Conservation (phyloP, 2,888 invertebrate genomes). For the Lasius platythorax region DNA sequence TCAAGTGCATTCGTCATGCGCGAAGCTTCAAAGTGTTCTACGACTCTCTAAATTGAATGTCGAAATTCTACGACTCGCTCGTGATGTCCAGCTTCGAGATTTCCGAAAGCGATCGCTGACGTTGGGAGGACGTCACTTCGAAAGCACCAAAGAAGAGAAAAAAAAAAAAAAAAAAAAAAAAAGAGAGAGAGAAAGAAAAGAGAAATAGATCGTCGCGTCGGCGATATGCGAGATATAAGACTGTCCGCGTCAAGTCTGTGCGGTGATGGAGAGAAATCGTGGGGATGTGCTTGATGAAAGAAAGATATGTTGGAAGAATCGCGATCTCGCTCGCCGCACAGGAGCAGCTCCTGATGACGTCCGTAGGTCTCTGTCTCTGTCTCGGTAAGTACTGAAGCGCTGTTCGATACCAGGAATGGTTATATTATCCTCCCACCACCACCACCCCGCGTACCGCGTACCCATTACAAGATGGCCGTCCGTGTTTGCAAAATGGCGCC, state of each 20-base stretch:
- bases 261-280: background rate
- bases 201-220: conserved; percentile 15
- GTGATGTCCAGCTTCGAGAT: background rate
- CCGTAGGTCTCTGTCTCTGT: conserved; percentile 71
- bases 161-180: background rate
- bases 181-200: background rate
- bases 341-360: conserved; percentile 59
- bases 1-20: conserved; percentile 1
- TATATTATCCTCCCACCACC: conserved; percentile 80
- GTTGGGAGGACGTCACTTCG: conserved; percentile 6
- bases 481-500: conserved; percentile 81
- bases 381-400: conserved; percentile 81
- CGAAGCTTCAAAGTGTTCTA: background rate
- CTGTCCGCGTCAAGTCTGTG: conserved; percentile 34
- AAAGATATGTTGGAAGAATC: conserved; percentile 28
- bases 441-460: conserved; percentile 65
- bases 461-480: conserved; percentile 80
- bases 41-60: background rate
- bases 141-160: background rate
- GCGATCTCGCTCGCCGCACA: conserved; percentile 31
- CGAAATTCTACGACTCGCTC: background rate
- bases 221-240: conserved; percentile 26
- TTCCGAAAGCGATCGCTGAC: background rate
- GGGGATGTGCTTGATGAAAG: conserved; percentile 51
- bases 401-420: conserved; percentile 84